Conservation (phyloP, 2,113 vertebrate genomes). For the Rhea pennata region DNA sequence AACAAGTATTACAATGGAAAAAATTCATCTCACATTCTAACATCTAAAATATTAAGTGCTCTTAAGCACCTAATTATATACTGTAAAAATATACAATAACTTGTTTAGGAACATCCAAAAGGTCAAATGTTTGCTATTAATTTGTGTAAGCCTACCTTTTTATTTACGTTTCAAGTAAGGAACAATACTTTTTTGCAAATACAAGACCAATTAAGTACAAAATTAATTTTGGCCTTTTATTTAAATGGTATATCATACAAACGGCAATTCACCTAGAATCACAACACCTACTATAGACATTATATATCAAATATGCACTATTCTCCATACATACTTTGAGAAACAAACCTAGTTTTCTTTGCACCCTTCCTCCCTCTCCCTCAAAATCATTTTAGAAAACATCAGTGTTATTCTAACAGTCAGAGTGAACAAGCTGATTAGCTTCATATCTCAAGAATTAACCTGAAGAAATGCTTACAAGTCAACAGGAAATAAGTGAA, state of each 20-base stretch:
- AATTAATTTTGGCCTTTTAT: background rate
- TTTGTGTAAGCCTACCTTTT: background rate
- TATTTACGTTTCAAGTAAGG: background rate
- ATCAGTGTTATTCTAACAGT: background rate
- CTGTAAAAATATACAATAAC: background rate
- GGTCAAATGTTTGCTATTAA: background rate
- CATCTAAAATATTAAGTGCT: background rate
- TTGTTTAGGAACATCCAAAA: background rate
- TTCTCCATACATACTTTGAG: background rate
- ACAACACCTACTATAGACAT: background rate
- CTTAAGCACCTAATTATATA: background rate
- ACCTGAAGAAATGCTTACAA: conserved; percentile 18
- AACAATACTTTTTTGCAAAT: background rate
- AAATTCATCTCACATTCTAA: background rate
- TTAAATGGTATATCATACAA: background rate
- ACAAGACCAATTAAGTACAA: background rate
- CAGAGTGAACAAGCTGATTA: background rate
- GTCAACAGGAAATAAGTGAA: conserved; percentile 19
- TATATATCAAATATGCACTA: accelerated
- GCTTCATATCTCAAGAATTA: background rate
- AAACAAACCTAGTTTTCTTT: background rate
- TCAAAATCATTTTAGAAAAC: background rate
- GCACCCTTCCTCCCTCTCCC: background rate
- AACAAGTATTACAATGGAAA: background rate
- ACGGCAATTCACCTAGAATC: background rate